Percentiles rank a stretch among this genome's conserved stretches.
phyloP scores from a whole-genome alignment of 2,888 invertebrate genomes.

The Holacanthella duospinosa region DNA sequence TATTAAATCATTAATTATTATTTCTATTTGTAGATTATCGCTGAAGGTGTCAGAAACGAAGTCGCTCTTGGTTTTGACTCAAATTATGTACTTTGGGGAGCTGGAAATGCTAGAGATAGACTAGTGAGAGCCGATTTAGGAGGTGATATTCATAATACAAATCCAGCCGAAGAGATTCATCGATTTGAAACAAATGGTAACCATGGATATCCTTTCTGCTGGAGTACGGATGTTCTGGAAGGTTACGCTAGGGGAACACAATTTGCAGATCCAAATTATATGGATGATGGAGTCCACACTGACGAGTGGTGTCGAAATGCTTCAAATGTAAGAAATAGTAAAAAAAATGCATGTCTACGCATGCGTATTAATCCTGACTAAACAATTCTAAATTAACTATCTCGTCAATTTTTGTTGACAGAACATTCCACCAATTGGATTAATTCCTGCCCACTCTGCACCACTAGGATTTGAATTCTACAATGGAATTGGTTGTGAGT shows the following conservation, averaged over 20 bases:
- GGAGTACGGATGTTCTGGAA: slow-evolving; percentile 18
- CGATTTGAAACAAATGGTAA: slow-evolving; percentile 19
- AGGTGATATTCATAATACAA: slow-evolving; percentile 30
- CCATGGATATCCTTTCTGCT: slow-evolving; percentile 35
- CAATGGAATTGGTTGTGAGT: slow-evolving; percentile 13
- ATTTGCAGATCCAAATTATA: slow-evolving; percentile 26
- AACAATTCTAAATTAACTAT: neutral
- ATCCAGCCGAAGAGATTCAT: slow-evolving; percentile 31
- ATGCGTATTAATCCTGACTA: too few species aligned
- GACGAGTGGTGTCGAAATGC: slow-evolving; percentile 28
- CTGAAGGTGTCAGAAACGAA: slow-evolving; percentile 15
- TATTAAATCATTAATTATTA: neutral
- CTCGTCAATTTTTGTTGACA: slow-evolving; percentile 6
- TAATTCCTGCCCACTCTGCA: slow-evolving; percentile 31
- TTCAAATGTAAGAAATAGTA: slow-evolving; percentile 14
- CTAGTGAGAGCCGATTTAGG: slow-evolving; percentile 25
- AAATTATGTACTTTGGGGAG: slow-evolving; percentile 10
- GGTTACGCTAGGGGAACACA: slow-evolving; percentile 23
- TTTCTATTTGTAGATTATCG: slow-evolving; percentile 7
- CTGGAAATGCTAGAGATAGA: slow-evolving; percentile 12
- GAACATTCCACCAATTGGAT: slow-evolving; percentile 25
- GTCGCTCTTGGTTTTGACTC: slow-evolving; percentile 13
- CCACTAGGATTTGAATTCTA: slow-evolving; percentile 30
- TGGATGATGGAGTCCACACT: slow-evolving; percentile 28
- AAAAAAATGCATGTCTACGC: too few species aligned